Evolutionary conservation across 2,113 vertebrate species (phyloP), one percentile per base, ranked within the genome.

Genomic region (Tupaia chinensis): DNA sequence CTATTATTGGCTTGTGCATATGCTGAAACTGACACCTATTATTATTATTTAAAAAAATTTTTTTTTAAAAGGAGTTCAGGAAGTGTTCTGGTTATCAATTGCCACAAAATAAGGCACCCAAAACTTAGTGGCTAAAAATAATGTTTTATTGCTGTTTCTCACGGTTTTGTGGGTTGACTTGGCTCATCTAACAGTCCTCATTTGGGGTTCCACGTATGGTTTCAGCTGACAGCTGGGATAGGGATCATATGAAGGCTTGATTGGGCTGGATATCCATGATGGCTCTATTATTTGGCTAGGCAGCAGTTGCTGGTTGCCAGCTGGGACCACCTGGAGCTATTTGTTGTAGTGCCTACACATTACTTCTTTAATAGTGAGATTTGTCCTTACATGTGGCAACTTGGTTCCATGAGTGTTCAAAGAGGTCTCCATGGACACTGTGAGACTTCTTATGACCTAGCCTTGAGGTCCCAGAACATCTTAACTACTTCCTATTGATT

Each of bases 101-200:
- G 44, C 44, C 87, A 4, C 27, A 94, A 91, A 91, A 72, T 56
- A 97, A 94, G 53, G 20, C 20, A 77, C 32, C 68, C 14, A 1
- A 85, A 81, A 73, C 58, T 69, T 69, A 72, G 88, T 34, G 19
- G 54, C 60, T 95, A 44, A 70, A 66, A 68, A 34, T 88, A 74
- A 65, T 76, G 81, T 87, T 95, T 92, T 77, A 68, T 61, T 63
- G 65, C 65, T 27, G 8, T 80, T 6, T 70, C 25, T 85, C 65
- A 83, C 2, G 44, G 27, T 93, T 76, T 63, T 94, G 25, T 94
- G 61, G 70, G 27, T 90, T 95, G 78, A 77, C 82, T 53, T 66
- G 76, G 70, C n/a, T 94, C 23, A 61, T 79, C 61, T 94, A n/a
- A 16, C 76, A 27, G 29, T 34, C 89, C 29, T 87, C 22, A 34